These are phyloP conservation scores for Sphaeramia orbicularis DNA, from an alignment of 2,797 vertebrate species.

Conservation along the genomic window DNA sequence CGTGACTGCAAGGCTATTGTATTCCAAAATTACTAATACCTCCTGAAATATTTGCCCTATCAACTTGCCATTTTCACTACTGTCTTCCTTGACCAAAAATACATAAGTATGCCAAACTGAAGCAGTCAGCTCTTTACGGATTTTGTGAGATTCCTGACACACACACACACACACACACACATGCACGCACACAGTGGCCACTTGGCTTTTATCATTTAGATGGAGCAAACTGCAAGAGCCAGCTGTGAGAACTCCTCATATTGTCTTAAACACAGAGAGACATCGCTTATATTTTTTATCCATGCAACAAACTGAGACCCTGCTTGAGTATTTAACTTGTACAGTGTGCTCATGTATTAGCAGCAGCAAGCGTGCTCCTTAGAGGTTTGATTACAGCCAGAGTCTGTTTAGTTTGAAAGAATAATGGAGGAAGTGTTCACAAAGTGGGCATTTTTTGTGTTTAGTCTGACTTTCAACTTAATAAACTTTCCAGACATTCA, in stretches of 20 bases:
- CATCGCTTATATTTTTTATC: slow-evolving; percentile 12
- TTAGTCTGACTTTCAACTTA: slow-evolving; percentile 13
- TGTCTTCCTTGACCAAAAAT: too few relatives aligned
- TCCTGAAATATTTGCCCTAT: too few relatives aligned
- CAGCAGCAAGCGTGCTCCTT: background rate
- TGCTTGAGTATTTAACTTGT: slow-evolving; percentile 4
- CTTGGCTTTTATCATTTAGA: too few relatives aligned
- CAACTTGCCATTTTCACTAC: too few relatives aligned
- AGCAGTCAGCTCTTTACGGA: too few relatives aligned
- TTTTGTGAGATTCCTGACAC: too few relatives aligned
- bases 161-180: too few relatives aligned
- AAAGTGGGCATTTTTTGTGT: background rate
- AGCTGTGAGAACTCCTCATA: background rate
- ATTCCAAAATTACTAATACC: too few relatives aligned
- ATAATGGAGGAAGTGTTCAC: slow-evolving; percentile 5
- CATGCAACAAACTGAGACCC: background rate
- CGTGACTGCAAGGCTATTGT: too few relatives aligned
- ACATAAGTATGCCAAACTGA: too few relatives aligned
- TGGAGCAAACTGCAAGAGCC: slow-evolving; percentile 30
- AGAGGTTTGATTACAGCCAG: background rate
- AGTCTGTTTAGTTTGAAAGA: background rate
- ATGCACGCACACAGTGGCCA: too few relatives aligned
- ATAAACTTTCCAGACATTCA: slow-evolving; percentile 2
- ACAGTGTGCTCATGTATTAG: background rate
- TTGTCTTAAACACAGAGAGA: slow-evolving; percentile 2